Percentiles rank a stretch among this genome's conserved stretches.
phyloP scores from a whole-genome alignment of 2,797 vertebrate genomes.

The Rhinatrema bivittatum region DNA sequence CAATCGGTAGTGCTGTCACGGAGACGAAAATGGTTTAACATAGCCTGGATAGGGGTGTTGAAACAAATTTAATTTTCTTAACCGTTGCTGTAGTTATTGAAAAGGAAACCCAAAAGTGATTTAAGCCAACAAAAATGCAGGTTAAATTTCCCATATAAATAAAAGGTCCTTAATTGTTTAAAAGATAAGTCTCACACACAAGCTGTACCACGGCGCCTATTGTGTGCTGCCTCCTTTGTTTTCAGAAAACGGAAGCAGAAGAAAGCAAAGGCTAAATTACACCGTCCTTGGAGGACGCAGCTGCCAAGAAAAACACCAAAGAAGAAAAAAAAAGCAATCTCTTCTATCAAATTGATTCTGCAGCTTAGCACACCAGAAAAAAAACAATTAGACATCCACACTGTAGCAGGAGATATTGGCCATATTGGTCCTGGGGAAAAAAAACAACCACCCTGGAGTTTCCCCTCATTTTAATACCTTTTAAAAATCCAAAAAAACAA shows the following conservation, averaged over 20 bases:
- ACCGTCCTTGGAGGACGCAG: slow-evolving; percentile 42
- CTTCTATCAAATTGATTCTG: too few species aligned
- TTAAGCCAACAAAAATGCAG: slow-evolving; percentile 21
- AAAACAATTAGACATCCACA: slow-evolving; percentile 7
- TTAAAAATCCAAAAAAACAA: too few species aligned
- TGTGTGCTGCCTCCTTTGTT: slow-evolving; percentile 16
- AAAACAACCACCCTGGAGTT: not conserved
- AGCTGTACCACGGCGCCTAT: slow-evolving; percentile 18
- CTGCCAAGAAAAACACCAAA: slow-evolving; percentile 42
- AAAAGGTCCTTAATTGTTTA: slow-evolving; percentile 28
- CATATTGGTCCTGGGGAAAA: too few species aligned
- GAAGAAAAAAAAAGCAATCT: too few species aligned
- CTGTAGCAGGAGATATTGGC: too few species aligned
- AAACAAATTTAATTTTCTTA: too few species aligned
- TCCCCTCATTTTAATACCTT: too few species aligned
- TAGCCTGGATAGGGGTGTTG: too few species aligned
- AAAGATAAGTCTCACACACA: too few species aligned
- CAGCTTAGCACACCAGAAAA: slow-evolving; percentile 6
- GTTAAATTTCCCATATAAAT: too few species aligned
- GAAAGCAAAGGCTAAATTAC: slow-evolving; percentile 26
- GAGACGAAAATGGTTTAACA: too few species aligned
- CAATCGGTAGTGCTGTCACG: too few species aligned
- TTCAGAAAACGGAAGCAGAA: slow-evolving; percentile 27
- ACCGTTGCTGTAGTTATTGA: not conserved
- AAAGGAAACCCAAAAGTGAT: not conserved